A percentile compares a stretch with the other conserved stretches of the same genome.
phyloP scores from a whole-genome alignment of 1,140 invertebrate species.

The Hycleus cichorii region DNA sequence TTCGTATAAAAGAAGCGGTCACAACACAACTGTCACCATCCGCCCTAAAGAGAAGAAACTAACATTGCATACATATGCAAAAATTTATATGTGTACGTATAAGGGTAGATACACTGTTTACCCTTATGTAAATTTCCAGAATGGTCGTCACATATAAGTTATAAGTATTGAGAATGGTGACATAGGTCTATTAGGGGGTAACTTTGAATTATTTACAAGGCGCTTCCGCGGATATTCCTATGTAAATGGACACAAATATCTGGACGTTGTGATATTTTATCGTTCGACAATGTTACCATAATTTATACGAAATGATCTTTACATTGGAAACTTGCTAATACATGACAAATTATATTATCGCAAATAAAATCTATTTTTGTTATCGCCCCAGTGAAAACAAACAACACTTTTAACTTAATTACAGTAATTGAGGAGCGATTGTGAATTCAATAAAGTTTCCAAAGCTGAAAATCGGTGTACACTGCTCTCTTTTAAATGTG shows the following conservation, averaged over 20 bases:
- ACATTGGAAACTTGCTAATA: too few species aligned
- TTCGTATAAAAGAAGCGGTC: constrained; percentile 2
- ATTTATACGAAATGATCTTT: too few species aligned
- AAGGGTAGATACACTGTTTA: not conserved
- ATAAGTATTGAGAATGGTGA: constrained; percentile 33
- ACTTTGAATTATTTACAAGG: constrained; percentile 40
- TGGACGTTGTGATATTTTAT: constrained; percentile 26
- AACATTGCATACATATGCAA: constrained; percentile 11
- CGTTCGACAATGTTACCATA: constrained; percentile 6
- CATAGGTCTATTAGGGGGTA: constrained; percentile 27
- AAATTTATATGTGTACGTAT: not conserved
- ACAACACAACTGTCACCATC: constrained; percentile 10
- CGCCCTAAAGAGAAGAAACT: constrained; percentile 1
- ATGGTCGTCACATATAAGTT: constrained; percentile 29
- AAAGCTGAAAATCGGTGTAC: constrained; percentile 14
- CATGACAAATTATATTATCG: too few species aligned
- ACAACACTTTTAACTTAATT: constrained; percentile 27
- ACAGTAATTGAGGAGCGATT: constrained; percentile 32
- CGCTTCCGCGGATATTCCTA: constrained; percentile 32
- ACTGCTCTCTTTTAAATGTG: constrained; percentile 19
- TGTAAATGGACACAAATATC: constrained; percentile 29
- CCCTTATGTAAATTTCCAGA: constrained; percentile 11
- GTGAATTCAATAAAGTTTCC: constrained; percentile 15
- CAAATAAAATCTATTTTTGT: too few species aligned
- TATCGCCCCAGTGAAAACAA: not conserved